Percentiles rank a stretch among this genome's conserved stretches.
These are phyloP conservation scores for Zoanthus solanderi DNA, from an alignment of 92 coral and sea anemone species.

Conservation along the genomic window DNA sequence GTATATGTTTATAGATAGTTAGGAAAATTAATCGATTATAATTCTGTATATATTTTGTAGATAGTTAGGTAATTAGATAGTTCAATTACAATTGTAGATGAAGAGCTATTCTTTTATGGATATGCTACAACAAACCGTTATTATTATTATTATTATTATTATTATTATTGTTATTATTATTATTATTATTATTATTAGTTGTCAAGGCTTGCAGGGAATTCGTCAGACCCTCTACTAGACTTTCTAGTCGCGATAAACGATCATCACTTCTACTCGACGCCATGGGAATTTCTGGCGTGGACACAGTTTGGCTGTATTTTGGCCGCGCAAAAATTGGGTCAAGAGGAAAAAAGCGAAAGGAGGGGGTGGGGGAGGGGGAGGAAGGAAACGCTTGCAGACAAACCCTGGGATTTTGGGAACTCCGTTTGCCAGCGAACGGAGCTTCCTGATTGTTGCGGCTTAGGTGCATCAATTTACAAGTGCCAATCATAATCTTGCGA, in stretches of 20 bases:
- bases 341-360: no score
- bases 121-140: no score
- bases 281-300: neutral
- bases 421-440: neutral
- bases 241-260: constrained; percentile 27
- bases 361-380: no score
- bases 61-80: no score
- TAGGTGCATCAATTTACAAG: neutral
- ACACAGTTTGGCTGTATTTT: neutral
- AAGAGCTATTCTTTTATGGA: no score
- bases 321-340: no score
- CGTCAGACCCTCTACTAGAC: constrained; percentile 27
- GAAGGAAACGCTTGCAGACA: neutral
- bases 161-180: no score
- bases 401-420: neutral
- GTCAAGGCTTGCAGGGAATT: constrained; percentile 29
- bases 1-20: no score
- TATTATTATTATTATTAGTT: neutral
- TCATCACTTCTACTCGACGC: neutral
- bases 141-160: no score
- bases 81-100: no score
- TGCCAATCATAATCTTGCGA: neutral
- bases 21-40: no score
- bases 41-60: no score
- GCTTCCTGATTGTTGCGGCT: neutral